These are phyloP conservation scores for Serranus cabrilla DNA, from an alignment of 2,797 vertebrate genomes.

Conservation along the genomic window DNA sequence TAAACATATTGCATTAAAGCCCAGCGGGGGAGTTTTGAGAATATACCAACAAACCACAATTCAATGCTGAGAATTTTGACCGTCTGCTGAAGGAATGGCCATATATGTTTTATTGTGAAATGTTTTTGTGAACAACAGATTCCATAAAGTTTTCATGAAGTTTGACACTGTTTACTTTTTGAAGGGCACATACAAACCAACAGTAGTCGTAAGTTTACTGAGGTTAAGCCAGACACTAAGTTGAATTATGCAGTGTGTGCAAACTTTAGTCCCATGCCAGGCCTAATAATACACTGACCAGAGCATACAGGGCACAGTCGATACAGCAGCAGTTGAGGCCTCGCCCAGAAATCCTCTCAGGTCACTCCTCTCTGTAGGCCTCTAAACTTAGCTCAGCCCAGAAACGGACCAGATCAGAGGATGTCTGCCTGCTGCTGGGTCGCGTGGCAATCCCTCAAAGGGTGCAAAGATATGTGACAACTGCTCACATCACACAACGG, in stretches of 20 bases:
- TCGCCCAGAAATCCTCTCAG: constrained; percentile 74
- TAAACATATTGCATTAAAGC: not conserved
- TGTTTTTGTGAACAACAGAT: constrained; percentile 1
- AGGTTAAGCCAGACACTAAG: constrained; percentile 36
- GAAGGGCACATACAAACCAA: constrained; percentile 18
- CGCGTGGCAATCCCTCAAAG: constrained; percentile 72
- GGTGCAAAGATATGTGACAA: constrained; percentile 75
- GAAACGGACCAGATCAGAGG: constrained; percentile 74
- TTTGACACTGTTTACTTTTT: constrained; percentile 19
- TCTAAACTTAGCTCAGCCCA: constrained; percentile 83
- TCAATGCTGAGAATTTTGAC: not conserved
- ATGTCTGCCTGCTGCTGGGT: constrained; percentile 64
- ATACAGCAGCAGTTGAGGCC: constrained; percentile 50
- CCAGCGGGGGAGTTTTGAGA: not conserved
- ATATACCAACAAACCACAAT: not conserved
- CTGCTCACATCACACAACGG: constrained; percentile 69
- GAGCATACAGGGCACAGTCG: constrained; percentile 42
- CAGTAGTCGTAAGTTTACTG: constrained; percentile 31
- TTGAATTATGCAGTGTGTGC: constrained; percentile 55
- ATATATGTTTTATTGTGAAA: constrained; percentile 1
- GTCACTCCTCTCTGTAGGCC: constrained; percentile 71
- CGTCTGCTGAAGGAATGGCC: not conserved
- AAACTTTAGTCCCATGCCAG: constrained; percentile 55
- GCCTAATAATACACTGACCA: constrained; percentile 74
- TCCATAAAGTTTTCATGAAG: constrained; percentile 13